A percentile compares a stretch with the other conserved stretches of the same genome.
These are phyloP conservation scores for Characodon lateralis DNA, from an alignment of 2,797 vertebrate species.

Conservation along the genomic window DNA sequence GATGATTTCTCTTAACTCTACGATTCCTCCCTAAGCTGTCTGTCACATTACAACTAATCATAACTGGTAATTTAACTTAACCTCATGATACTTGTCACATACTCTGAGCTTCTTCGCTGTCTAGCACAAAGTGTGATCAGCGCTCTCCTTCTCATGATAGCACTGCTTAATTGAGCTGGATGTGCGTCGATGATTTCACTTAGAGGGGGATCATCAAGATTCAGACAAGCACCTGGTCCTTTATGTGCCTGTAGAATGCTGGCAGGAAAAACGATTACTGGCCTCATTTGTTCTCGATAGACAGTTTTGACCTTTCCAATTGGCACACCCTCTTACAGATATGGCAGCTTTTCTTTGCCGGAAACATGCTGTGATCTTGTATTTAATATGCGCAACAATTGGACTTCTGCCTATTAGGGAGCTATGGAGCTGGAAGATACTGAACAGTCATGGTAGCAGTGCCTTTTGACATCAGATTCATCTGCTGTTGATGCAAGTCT, in stretches of 20 bases:
- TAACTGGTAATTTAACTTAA: constrained; percentile 47
- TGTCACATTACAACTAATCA: constrained; percentile 41
- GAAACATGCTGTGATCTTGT: constrained; percentile 68
- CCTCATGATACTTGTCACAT: constrained; percentile 20
- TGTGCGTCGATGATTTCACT: constrained; percentile 73
- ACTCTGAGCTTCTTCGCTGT: constrained; percentile 44
- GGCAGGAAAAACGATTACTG: constrained; percentile 77
- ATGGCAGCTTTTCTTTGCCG: constrained; percentile 73
- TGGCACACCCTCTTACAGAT: constrained; percentile 73
- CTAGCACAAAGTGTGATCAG: constrained; percentile 46
- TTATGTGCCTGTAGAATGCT: constrained; percentile 72
- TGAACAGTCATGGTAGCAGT: constrained; percentile 32
- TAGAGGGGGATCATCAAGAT: constrained; percentile 75
- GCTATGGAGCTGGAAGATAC: constrained; percentile 34
- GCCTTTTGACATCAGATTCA: constrained; percentile 36
- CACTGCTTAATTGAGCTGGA: constrained; percentile 71
- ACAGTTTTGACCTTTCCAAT: constrained; percentile 81
- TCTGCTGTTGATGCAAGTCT: constrained; percentile 28
- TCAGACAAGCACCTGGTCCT: constrained; percentile 77
- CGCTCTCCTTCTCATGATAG: constrained; percentile 44
- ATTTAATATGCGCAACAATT: constrained; percentile 75
- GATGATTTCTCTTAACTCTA: constrained; percentile 20
- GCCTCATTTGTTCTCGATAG: constrained; percentile 79
- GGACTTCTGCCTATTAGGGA: constrained; percentile 39
- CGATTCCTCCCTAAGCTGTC: constrained; percentile 15